Conservation (phyloP, 2,797 vertebrate genomes). For the Ispidina picta region DNA sequence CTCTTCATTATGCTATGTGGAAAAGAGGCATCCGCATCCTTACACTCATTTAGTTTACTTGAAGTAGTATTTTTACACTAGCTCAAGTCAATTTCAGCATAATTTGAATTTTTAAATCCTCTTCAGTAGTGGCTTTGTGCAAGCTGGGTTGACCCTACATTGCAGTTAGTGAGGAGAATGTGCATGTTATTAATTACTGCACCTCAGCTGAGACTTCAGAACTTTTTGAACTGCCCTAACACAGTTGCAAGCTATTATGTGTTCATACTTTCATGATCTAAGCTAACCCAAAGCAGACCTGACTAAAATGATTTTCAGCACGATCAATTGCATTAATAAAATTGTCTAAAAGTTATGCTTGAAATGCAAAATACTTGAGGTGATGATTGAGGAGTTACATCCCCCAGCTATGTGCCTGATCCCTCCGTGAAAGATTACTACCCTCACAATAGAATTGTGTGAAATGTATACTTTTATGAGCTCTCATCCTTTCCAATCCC, state of each 20-base stretch:
- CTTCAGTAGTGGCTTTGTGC: neutral
- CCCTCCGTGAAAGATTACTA: neutral
- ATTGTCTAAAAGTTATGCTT: neutral
- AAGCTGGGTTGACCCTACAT: neutral
- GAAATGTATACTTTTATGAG: neutral
- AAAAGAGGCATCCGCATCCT: neutral
- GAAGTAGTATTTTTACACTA: neutral
- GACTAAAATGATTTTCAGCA: neutral
- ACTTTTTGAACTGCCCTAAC: neutral
- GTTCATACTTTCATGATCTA: neutral
- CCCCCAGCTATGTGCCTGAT: neutral
- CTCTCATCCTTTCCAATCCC: neutral
- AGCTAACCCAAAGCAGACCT: conserved; percentile 10
- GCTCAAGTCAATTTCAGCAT: neutral
- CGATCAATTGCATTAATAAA: neutral
- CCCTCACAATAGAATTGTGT: neutral
- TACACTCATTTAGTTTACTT: neutral
- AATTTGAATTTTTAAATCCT: neutral
- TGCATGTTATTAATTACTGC: neutral
- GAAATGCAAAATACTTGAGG: neutral
- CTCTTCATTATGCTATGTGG: neutral
- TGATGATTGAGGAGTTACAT: neutral
- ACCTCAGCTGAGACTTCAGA: neutral
- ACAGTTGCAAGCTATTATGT: conserved; percentile 7
- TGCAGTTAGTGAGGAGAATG: neutral